phyloP scores from a whole-genome alignment of 1,140 invertebrate species.

The Sinonovacula constricta region DNA sequence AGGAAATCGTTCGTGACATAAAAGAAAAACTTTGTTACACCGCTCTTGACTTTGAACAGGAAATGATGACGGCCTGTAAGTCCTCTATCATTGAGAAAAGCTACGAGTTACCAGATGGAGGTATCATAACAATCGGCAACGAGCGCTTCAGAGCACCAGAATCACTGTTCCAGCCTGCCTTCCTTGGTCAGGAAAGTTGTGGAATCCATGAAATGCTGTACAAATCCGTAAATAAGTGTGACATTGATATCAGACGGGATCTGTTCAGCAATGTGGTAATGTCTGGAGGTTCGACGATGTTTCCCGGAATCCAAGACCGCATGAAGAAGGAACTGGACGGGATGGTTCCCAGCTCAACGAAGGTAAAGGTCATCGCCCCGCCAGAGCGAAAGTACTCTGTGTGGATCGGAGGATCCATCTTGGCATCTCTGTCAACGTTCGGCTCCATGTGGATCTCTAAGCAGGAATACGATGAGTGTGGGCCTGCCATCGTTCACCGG shows the following conservation, averaged over 20 bases:
- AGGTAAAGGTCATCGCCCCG: slow-evolving; percentile 73
- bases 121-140: slow-evolving; percentile 78
- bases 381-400: slow-evolving; percentile 75
- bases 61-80: slow-evolving; percentile 92
- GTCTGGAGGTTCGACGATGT: slow-evolving; percentile 50
- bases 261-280: slow-evolving; percentile 43
- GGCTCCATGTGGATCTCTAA: slow-evolving; percentile 83
- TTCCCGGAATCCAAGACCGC: slow-evolving; percentile 70
- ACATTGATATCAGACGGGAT: slow-evolving; percentile 53
- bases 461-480: slow-evolving; percentile 92
- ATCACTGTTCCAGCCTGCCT: slow-evolving; percentile 85
- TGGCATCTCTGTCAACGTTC: slow-evolving; percentile 83
- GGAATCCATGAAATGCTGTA: slow-evolving; percentile 83
- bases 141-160: slow-evolving; percentile 77
- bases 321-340: slow-evolving; percentile 45
- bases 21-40: slow-evolving; percentile 81
- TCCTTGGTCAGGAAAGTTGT: slow-evolving; percentile 50
- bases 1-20: slow-evolving; percentile 96
- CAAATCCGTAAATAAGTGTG: slow-evolving; percentile 87
- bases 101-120: slow-evolving; percentile 79
- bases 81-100: slow-evolving; percentile 69
- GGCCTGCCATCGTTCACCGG: slow-evolving; percentile 92
- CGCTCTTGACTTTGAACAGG: slow-evolving; percentile 85
- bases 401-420: slow-evolving; percentile 80
- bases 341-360: slow-evolving; percentile 74